Evolutionary conservation across 2,888 invertebrate genomes (phyloP).

Genomic region (Eledona agricola): DNA sequence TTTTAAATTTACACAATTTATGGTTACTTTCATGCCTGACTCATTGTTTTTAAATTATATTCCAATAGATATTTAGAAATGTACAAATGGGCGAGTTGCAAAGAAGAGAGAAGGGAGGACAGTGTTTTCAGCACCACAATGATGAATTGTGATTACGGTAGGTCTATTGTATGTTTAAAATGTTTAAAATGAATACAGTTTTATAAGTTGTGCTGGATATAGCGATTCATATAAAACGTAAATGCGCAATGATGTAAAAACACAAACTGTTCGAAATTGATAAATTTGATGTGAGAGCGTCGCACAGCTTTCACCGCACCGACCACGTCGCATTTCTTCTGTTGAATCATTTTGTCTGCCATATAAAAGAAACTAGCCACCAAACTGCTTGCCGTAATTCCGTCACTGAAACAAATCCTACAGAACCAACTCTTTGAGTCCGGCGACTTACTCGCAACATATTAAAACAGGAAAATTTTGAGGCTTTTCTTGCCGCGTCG

Average conservation of each 20-base stretch:
- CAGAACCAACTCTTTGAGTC: not conserved
- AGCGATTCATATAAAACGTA: conserved; percentile 7
- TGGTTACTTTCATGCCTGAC: too few species aligned
- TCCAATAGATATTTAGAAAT: too few species aligned
- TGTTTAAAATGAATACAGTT: not conserved
- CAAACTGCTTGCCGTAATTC: conserved; percentile 11
- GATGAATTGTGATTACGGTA: too few species aligned
- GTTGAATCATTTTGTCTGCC: conserved; percentile 12
- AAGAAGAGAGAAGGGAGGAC: too few species aligned
- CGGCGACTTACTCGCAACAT: conserved; percentile 18
- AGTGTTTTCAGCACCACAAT: too few species aligned
- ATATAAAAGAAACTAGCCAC: conserved; percentile 19
- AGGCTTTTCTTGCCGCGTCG: not conserved
- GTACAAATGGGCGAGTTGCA: too few species aligned
- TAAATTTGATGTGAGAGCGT: conserved; percentile 8
- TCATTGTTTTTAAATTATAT: too few species aligned
- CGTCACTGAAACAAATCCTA: conserved; percentile 11
- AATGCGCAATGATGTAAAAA: conserved; percentile 14
- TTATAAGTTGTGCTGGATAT: not conserved
- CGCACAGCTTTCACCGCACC: conserved; percentile 11
- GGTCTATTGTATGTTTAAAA: too few species aligned
- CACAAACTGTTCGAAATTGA: conserved; percentile 19
- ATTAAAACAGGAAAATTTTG: not conserved
- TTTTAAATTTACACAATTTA: too few species aligned
- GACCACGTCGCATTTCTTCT: conserved; percentile 12